Evolutionary conservation across 2,888 invertebrate species (phyloP).

Genomic region (Tenthredo distinguenda): DNA sequence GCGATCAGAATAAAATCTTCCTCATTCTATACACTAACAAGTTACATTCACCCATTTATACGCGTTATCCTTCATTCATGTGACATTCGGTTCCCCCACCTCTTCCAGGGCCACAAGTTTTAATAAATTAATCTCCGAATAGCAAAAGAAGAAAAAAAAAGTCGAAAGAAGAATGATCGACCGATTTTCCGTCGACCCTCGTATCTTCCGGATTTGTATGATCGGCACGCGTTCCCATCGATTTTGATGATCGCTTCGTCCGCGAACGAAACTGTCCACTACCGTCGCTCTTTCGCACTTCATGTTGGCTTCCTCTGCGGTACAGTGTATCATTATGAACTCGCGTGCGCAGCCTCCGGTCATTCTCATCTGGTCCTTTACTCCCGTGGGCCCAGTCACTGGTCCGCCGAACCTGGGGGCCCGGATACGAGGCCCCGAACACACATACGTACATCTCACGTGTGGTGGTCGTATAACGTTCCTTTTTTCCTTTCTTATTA

Average conservation of each 20-base stretch:
- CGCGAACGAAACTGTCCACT: slow-evolving; percentile 33
- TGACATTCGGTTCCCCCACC: not conserved
- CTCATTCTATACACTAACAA: slow-evolving; percentile 15
- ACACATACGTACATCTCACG: not conserved
- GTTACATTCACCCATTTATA: not conserved
- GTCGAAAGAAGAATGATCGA: not conserved
- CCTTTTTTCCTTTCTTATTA: slow-evolving; percentile 42
- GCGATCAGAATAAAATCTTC: slow-evolving; percentile 26
- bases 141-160: not conserved
- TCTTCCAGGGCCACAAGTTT: not conserved
- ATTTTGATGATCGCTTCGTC: slow-evolving; percentile 10
- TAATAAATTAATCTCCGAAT: not conserved
- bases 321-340: slow-evolving; percentile 71
- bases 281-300: slow-evolving; percentile 50
- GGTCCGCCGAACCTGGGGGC: slow-evolving; percentile 25
- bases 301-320: slow-evolving; percentile 48
- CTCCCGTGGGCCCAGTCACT: slow-evolving; percentile 28
- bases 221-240: slow-evolving; percentile 34
- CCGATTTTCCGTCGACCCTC: not conserved
- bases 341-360: slow-evolving; percentile 75
- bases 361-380: slow-evolving; percentile 68
- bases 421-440: slow-evolving; percentile 21
- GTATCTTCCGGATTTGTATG: not conserved
- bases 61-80: not conserved
- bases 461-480: slow-evolving; percentile 6